Evolutionary conservation across 2,797 vertebrate species (phyloP), one percentile per base, ranked within the genome.

Genomic region (Poecile montanus): DNA sequence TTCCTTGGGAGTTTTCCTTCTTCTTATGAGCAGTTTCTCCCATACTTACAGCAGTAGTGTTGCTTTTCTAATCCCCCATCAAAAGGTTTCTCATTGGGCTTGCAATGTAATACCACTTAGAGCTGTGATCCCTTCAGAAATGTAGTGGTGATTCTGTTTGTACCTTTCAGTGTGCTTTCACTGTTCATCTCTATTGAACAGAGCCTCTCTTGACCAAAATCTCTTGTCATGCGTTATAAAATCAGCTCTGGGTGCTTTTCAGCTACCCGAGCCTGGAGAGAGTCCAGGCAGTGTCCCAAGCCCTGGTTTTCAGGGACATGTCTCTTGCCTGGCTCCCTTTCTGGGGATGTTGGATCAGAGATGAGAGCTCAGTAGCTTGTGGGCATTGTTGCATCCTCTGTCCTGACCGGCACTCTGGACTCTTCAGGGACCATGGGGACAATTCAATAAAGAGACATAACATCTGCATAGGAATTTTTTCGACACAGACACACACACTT

Each of bases 391-490:
- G 5, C 60, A 75, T 91, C 63, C 6, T 90, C 77, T 91, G 58
- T 85, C 76, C 71, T 86, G 76, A 90, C 75, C 20, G 10, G 60
- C 66, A 19, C 60, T 76, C 62, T 63, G 87, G 89, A 62, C 76
- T 51, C 79, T 90, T 94, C 50, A 76, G 91, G 87, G 62, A 95
- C 91, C 36, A 1, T 3, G 51, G 78, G 76, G 76, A 91, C 89
- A 91, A 92, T 92, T 96, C 74, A 96, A 44, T 94, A 79, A 94
- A 91, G 60, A 60, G 80, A 76, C 57, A 32, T 48, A 75, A 72
- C 4, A 3, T 61, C 77, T 90, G 83, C 76, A 30, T 21, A 79
- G 91, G 95, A 96, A 90, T 93, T 91, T 95, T 95, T 96, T 94
- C 77, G 82, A 90, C 85, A 65, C 66, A 89, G 74, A 85, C 67